Conservation (phyloP, 2,113 vertebrate species). For the Aepyceros melampus region DNA sequence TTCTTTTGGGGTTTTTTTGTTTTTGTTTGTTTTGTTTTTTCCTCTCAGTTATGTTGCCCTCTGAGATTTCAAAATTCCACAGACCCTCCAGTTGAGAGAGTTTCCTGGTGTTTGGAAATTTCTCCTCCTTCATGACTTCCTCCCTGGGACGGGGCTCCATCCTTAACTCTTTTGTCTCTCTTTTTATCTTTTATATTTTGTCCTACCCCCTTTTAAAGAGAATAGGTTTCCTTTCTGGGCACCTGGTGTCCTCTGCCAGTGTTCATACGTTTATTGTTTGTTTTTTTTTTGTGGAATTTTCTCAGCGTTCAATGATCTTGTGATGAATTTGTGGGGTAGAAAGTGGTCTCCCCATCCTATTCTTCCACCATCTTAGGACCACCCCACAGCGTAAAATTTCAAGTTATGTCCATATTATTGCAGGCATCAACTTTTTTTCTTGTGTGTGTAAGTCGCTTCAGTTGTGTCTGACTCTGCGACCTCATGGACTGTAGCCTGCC, state of each 20-base stretch:
- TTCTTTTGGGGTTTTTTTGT: too few species aligned
- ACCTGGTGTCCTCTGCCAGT: accelerated
- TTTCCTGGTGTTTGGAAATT: background rate
- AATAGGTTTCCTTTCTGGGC: background rate
- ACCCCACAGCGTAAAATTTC: background rate
- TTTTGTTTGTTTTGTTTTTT: too few species aligned
- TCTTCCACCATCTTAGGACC: background rate
- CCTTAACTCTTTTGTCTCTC: background rate
- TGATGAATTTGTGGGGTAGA: background rate
- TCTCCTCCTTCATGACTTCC: background rate
- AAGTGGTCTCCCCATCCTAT: background rate
- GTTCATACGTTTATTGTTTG: background rate
- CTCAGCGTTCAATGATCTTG: background rate
- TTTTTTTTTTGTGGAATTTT: background rate
- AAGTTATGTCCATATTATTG: background rate
- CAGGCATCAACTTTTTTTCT: background rate
- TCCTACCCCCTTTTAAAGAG: background rate
- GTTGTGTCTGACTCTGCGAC: background rate
- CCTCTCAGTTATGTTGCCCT: background rate
- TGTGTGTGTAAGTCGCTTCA: background rate
- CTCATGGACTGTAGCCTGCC: background rate
- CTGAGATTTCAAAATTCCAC: background rate
- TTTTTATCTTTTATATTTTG: background rate
- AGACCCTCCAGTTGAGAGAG: background rate
- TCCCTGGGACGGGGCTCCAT: accelerated